Evolutionary conservation across 37 sponge, comb jelly and placozoan genomes (phyloP).

Genomic region (Mnemiopsis leidyi): DNA sequence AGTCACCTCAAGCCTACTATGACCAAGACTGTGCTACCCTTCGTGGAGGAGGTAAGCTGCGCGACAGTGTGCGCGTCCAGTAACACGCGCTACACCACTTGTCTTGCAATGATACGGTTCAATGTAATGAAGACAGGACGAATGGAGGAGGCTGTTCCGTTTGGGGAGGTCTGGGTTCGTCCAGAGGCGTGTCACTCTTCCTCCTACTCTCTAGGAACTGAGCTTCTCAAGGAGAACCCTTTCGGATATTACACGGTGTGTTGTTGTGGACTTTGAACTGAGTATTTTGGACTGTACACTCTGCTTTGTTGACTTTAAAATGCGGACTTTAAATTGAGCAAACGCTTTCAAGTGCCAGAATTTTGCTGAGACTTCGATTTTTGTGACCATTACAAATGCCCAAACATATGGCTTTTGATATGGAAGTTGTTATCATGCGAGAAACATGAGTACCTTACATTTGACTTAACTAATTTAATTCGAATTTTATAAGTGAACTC

Average conservation of each 20-base stretch:
- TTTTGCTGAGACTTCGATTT: no score
- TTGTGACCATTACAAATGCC: no score
- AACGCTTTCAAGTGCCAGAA: no score
- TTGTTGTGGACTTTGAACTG: constrained; percentile 2
- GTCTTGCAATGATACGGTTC: background rate
- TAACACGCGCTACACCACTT: background rate
- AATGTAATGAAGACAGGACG: background rate
- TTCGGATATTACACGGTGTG: background rate
- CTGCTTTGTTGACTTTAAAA: no score
- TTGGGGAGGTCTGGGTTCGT: background rate
- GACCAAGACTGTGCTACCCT: background rate
- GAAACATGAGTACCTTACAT: no score
- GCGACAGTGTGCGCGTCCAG: background rate
- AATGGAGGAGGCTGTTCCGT: background rate
- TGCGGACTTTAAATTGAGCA: no score
- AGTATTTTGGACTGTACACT: background rate
- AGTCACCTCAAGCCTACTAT: background rate
- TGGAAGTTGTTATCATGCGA: no score
- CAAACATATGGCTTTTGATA: no score
- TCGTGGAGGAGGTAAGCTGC: constrained; percentile 6
- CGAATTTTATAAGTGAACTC: no score
- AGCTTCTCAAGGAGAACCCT: background rate
- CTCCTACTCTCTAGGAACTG: background rate
- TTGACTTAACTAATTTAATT: no score
- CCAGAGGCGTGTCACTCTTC: background rate